These are phyloP conservation scores for Archaeoteleia sp. DNA, from an alignment of 2,888 invertebrate genomes.

Conservation along the genomic window DNA sequence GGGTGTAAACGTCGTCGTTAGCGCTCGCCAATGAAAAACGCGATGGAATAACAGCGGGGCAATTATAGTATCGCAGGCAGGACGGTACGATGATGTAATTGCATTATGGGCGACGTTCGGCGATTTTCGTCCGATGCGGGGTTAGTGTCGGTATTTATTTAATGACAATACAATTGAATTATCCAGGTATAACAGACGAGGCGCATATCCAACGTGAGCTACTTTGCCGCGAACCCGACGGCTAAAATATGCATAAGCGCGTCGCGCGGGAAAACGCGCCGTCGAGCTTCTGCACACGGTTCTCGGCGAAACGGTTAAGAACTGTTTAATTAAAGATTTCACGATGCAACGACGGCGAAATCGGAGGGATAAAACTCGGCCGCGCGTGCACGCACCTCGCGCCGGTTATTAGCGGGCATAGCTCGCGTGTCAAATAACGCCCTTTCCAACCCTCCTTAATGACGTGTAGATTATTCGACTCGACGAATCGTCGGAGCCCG, in stretches of 20 bases:
- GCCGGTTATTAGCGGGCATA: slow-evolving; percentile 6
- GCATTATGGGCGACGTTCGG: neutral
- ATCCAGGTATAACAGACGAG: neutral
- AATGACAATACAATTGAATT: slow-evolving; percentile 21
- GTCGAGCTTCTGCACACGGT: neutral
- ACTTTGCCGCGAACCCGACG: neutral
- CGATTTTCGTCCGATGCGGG: neutral
- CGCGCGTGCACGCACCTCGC: slow-evolving; percentile 11
- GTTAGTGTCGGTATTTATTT: too few relatives aligned
- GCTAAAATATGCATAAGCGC: slow-evolving; percentile 16
- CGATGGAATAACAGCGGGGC: slow-evolving; percentile 15
- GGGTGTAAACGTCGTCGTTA: slow-evolving; percentile 8
- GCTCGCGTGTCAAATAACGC: slow-evolving; percentile 23
- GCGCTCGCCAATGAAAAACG: slow-evolving; percentile 15
- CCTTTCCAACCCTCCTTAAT: slow-evolving; percentile 14
- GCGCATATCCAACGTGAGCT: neutral
- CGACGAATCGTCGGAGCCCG: slow-evolving; percentile 8
- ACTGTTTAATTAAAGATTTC: slow-evolving; percentile 31
- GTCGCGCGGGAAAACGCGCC: slow-evolving; percentile 1
- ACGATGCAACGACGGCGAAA: slow-evolving; percentile 12
- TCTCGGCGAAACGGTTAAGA: neutral
- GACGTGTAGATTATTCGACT: slow-evolving; percentile 5
- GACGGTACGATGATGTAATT: neutral
- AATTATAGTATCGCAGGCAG: slow-evolving; percentile 12
- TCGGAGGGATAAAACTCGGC: neutral